These are phyloP conservation scores for Genyomyrus donnyi DNA, from an alignment of 2,113 vertebrate species.

Conservation along the genomic window DNA sequence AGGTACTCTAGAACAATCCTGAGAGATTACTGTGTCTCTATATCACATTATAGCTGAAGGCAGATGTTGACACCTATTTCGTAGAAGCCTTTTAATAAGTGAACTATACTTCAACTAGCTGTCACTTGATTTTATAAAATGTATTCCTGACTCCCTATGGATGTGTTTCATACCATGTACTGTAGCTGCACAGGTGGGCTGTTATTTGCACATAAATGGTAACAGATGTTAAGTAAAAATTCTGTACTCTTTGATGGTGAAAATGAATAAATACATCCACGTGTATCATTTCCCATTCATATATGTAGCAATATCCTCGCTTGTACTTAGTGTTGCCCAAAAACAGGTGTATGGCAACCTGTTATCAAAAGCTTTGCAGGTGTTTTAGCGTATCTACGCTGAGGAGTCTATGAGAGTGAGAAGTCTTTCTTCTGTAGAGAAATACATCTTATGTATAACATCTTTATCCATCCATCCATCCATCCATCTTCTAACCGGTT, in stretches of 20 bases:
- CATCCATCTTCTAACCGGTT: background rate
- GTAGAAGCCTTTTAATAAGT: background rate
- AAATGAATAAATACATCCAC: background rate
- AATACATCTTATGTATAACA: background rate
- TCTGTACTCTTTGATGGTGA: background rate
- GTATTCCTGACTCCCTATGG: background rate
- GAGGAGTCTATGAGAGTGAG: background rate
- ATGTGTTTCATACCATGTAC: background rate
- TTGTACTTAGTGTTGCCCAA: background rate
- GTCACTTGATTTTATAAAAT: background rate
- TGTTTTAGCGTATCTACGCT: background rate
- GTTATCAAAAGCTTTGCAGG: background rate
- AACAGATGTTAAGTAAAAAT: constrained; percentile 1
- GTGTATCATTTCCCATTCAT: background rate
- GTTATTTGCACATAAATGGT: background rate
- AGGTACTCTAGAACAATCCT: background rate
- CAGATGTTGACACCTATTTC: background rate
- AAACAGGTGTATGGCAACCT: background rate
- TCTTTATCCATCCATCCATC: background rate
- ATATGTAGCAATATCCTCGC: background rate
- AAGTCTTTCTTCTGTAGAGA: background rate
- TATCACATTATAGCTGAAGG: background rate
- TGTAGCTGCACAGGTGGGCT: background rate
- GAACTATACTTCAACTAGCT: background rate
- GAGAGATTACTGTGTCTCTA: background rate